These are phyloP conservation scores for Nycticorax nycticorax DNA, from an alignment of 2,113 vertebrate genomes.

Conservation along the genomic window DNA sequence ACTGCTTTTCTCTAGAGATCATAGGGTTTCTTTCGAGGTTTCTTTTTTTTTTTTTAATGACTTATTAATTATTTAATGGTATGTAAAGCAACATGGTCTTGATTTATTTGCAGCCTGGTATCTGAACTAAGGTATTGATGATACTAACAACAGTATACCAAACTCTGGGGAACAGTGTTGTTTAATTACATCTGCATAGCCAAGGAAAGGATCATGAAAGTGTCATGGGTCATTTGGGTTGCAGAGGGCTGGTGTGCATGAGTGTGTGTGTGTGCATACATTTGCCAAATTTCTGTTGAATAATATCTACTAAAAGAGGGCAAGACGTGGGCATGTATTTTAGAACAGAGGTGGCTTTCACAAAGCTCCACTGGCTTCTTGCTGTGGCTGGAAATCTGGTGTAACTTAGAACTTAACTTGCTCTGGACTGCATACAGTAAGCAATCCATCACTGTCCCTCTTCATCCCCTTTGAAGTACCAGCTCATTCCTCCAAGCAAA, in stretches of 20 bases:
- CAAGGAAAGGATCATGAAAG: background rate
- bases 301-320: background rate
- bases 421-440: background rate
- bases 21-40: background rate
- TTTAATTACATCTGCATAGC: background rate
- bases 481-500: background rate
- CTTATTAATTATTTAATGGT: background rate
- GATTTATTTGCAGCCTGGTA: background rate
- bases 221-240: background rate
- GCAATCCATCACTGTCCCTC: background rate
- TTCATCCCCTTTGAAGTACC: background rate
- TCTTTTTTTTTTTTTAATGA: background rate
- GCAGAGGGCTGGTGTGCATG: background rate
- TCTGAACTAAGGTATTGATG: background rate
- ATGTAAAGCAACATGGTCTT: background rate
- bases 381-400: background rate
- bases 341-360: background rate
- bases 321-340: background rate
- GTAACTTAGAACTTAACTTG: background rate
- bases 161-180: background rate
- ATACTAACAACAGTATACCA: background rate
- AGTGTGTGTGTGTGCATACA: too few relatives aligned
- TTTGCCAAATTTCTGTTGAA: background rate
- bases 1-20: background rate
- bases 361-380: background rate